A percentile compares a stretch with the other conserved stretches of the same genome.
Conservation (phyloP, 2,797 vertebrate genomes). For the Centroberyx gerrardi region DNA sequence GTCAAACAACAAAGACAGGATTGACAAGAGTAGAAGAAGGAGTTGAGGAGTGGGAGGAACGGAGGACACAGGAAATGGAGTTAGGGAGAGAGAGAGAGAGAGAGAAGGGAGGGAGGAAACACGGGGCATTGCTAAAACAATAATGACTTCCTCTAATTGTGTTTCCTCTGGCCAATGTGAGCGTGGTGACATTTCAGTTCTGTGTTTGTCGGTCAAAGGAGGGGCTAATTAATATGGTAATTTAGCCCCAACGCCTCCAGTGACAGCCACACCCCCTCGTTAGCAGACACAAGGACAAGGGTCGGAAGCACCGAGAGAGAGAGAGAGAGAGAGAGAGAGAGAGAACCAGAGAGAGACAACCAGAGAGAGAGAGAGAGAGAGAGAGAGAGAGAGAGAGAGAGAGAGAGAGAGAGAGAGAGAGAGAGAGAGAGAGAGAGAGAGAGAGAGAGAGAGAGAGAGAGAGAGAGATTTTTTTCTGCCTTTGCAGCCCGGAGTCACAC, state of each 20-base stretch:
- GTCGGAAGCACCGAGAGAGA: conserved; percentile 50
- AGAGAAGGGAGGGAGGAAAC: conserved; percentile 29
- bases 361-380: conserved; percentile 39
- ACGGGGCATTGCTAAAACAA: conserved; percentile 71
- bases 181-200: conserved; percentile 83
- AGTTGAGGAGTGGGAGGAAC: conserved; percentile 55
- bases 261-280: conserved; percentile 83
- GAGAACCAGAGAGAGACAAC: too few species aligned
- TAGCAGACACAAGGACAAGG: conserved; percentile 76
- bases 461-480: conserved; percentile 38
- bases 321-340: conserved; percentile 27
- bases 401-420: conserved; percentile 28
- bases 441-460: not conserved
- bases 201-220: conserved; percentile 83
- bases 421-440: conserved; percentile 30
- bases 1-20: conserved; percentile 47
- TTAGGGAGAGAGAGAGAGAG: conserved; percentile 30
- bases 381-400: conserved; percentile 29
- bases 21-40: conserved; percentile 33
- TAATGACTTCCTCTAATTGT: conserved; percentile 83
- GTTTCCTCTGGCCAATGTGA: conserved; percentile 79
- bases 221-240: conserved; percentile 88
- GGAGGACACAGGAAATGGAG: conserved; percentile 67
- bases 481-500: conserved; percentile 70
- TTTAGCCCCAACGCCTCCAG: conserved; percentile 79